Base-by-base conservation (phyloP, 1,140 invertebrate genomes). In the Pseudomyrmex concolor region DNA sequence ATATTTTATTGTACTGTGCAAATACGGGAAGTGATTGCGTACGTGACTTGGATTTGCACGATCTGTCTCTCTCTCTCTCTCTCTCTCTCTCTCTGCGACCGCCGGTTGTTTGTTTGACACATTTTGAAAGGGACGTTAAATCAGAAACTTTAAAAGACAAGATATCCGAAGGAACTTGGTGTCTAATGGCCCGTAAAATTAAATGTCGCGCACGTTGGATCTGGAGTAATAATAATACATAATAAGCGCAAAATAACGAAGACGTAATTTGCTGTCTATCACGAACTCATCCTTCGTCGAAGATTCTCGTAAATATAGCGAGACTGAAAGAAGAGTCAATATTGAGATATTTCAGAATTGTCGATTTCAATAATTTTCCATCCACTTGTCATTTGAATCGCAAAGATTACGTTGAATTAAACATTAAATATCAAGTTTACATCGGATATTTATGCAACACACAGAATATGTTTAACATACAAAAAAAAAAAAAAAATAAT, bases 111-210 rank as follows among this genome's bases (percentile, higher is more conserved):
- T 74, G 50, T 34, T 12, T 64, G 34, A 45, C 45, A 43, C n/a
- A 64, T 76, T 43, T 4, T 22, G 45, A 51, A 1, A 15, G 9
- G 48, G 5, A 34, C n/a, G 25, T 66, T 76, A 64, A 64, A 64
- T 15, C 73, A 5, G n/a, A 64, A 76, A 64, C 60, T 76, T 45
- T n/a, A 25, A 76, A 10, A 10, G n/a, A 15, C 25, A 13, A 54
- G 43, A 55, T 77, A 77, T n/a, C 45, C 62, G 57, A 19, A n/a
- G 55, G 25, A 67, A 55, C 34, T 45, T 57, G 3, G 17, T 19
- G 17, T 22, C 17, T 77, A 67, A 77, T 77, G 50, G 43, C 19
- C 68, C 63, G 74, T 78, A 68, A 78, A 78, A 78, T 78, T 78
- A 34, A 78, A 57, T 78, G 63, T 78, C 34, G 63, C 54, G 51